phyloP scores from a whole-genome alignment of 2,113 vertebrate genomes.

The Tetrao urogallus region DNA sequence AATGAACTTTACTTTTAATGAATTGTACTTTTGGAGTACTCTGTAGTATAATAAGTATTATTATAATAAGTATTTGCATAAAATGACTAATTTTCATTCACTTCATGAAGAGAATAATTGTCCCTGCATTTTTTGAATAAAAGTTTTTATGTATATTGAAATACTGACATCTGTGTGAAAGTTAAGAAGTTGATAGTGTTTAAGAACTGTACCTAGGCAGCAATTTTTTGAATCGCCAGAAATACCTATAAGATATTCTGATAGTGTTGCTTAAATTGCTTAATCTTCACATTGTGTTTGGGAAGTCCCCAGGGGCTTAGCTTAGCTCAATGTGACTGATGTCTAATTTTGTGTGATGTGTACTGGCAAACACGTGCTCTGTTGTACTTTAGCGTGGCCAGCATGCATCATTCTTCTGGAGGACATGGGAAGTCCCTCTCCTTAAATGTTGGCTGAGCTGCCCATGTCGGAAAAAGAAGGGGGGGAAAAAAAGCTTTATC shows the following conservation, averaged over 20 bases:
- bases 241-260: background rate
- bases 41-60: background rate
- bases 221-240: slow-evolving; percentile 19
- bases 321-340: background rate
- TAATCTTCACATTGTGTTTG: background rate
- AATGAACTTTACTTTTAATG: background rate
- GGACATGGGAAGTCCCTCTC: background rate
- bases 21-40: background rate
- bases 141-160: background rate
- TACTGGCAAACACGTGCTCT: accelerated
- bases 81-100: background rate
- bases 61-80: background rate
- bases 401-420: background rate
- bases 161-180: background rate
- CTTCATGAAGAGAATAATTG: background rate
- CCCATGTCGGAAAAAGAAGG: background rate
- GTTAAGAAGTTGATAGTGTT: background rate
- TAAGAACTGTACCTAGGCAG: background rate
- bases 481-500: background rate
- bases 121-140: background rate
- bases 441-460: accelerated
- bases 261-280: background rate
- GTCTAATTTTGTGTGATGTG: background rate
- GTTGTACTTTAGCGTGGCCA: background rate
- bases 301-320: background rate